A percentile compares a stretch with the other conserved stretches of the same genome.
Evolutionary conservation across 2,888 invertebrate species (phyloP).

Genomic region (Tenodera sinensis): DNA sequence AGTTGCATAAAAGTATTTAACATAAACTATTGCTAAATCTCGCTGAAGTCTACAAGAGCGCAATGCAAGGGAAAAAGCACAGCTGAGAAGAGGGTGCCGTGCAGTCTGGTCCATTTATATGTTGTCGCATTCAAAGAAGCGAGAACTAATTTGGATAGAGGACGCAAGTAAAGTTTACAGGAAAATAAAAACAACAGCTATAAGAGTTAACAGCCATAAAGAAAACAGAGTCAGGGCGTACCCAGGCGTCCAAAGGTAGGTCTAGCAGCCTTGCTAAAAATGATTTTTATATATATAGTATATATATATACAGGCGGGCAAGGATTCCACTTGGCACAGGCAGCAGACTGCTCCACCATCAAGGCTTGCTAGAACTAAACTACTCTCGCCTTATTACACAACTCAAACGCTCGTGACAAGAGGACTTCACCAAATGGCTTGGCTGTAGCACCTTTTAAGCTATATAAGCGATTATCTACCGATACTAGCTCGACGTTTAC

Average conservation of each 20-base stretch:
- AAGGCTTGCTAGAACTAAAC: not conserved
- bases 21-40: too few relatives aligned
- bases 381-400: not conserved
- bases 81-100: not conserved
- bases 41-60: too few relatives aligned
- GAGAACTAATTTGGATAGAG: not conserved
- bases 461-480: too few relatives aligned
- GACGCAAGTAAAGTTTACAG: not conserved
- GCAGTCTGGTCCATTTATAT: not conserved
- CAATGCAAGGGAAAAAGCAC: not conserved
- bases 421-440: too few relatives aligned
- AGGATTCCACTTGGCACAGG: not conserved
- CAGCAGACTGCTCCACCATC: not conserved
- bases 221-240: not conserved
- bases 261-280: not conserved
- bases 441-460: not conserved
- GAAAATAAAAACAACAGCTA: not conserved
- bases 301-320: not conserved
- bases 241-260: not conserved
- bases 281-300: not conserved
- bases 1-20: too few relatives aligned
- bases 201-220: not conserved
- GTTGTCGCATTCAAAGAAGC: not conserved
- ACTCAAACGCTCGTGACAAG: not conserved
- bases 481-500: too few relatives aligned